Evolutionary conservation across 1,140 invertebrate genomes (phyloP).

Genomic region (Whitmania pigra): DNA sequence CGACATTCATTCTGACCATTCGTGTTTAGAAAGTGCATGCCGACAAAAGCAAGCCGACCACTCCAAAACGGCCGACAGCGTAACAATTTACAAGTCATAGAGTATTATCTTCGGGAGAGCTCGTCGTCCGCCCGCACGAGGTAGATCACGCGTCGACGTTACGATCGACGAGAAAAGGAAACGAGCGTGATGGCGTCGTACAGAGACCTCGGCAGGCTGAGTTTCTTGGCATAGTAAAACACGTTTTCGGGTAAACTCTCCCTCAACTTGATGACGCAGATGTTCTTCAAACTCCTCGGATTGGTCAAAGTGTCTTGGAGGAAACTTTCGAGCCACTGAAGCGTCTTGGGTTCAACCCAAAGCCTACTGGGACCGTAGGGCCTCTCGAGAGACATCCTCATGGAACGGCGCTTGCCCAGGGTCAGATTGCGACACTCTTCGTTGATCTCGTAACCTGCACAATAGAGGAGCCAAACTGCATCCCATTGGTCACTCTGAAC

Average conservation of each 20-base stretch:
- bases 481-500: slow-evolving; percentile 16
- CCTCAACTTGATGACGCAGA: slow-evolving; percentile 18
- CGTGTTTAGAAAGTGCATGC: too few species aligned
- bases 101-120: too few species aligned
- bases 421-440: slow-evolving; percentile 13
- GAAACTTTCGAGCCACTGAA: slow-evolving; percentile 7
- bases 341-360: background rate
- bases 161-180: background rate
- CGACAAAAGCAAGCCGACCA: too few species aligned
- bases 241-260: slow-evolving; percentile 16
- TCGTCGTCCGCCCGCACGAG: too few species aligned
- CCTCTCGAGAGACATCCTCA: background rate
- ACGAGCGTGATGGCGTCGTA: slow-evolving; percentile 11
- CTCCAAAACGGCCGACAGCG: too few species aligned
- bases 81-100: too few species aligned
- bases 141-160: too few species aligned
- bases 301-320: background rate
- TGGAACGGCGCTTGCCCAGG: background rate
- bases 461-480: slow-evolving; percentile 19
- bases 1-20: too few species aligned
- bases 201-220: slow-evolving; percentile 13
- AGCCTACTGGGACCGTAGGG: background rate
- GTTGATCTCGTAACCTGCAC: slow-evolving; percentile 9
- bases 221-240: slow-evolving; percentile 4
- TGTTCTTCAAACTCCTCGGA: slow-evolving; percentile 18